Base-by-base conservation (phyloP, 2,113 vertebrate species). In the Eurypyga helias region DNA sequence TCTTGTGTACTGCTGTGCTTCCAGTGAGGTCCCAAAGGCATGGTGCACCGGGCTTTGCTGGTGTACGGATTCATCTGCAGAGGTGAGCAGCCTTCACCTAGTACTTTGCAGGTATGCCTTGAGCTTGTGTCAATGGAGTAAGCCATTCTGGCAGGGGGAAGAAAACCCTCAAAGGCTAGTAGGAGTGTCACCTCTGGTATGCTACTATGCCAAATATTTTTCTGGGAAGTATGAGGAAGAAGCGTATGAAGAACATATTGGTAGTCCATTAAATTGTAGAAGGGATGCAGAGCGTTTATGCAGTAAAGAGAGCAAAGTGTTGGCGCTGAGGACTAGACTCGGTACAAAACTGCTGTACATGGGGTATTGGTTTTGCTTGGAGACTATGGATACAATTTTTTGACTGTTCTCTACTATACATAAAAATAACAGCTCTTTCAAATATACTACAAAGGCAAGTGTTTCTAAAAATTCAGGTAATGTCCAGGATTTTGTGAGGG, bases 21-120 rank as follows among this genome's bases (percentile, higher is more conserved):
- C 25, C 28, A 23, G 54, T 19, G 46, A 21, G 21, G 19, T 75
- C 48, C 7, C 1, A 3, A 21, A 46, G 23, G 18, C 1, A 0
- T 28, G n/a, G 20, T 45, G 64, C 12, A 2, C 21, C 2, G 28
- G 36, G 6, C 14, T 75, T 84, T 57, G 25, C 52, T 81, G 80
- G 48, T n/a, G 10, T 45, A 3, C 17, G 24, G 45, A 23, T 54
- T 78, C 7, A 10, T 43, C 26, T 38, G 41, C 4, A 10, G 51
- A 20, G 51, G 29, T 41, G n/a, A 82, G 60, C 49, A 73, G 41
- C 38, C 26, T 11, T 78, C 11, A 18, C 28, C 19, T 15, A 1
- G 18, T 52, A 2, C 29, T 88, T 82, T 13, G 26, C 55, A 60
- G 29, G 19, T 20, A 6, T 14, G 5, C 23, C 26, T 61, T 21